phyloP scores from a whole-genome alignment of 2,888 invertebrate species.

The Lamproptera curius region DNA sequence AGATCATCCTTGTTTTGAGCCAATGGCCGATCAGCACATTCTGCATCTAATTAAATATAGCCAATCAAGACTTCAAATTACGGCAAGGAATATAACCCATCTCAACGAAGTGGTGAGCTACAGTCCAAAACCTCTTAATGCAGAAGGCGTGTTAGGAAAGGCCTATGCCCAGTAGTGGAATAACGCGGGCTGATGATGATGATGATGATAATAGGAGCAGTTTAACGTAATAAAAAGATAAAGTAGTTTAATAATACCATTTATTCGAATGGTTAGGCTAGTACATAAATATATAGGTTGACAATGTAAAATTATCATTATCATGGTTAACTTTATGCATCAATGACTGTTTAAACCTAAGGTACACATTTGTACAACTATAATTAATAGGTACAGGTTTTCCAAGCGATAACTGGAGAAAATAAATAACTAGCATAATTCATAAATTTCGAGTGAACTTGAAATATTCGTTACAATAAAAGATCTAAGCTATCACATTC shows the following conservation, averaged over 20 bases:
- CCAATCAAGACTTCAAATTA: too few species aligned
- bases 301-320: conserved; percentile 52
- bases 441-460: conserved; percentile 48
- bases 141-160: too few species aligned
- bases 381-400: conserved; percentile 39
- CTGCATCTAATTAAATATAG: too few species aligned
- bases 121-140: too few species aligned
- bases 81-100: too few species aligned
- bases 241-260: conserved; percentile 51
- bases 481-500: conserved; percentile 72
- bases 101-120: too few species aligned
- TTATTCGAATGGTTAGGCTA: conserved; percentile 70
- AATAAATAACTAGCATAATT: conserved; percentile 51
- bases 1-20: too few species aligned
- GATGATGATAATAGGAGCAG: too few species aligned
- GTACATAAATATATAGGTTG: conserved; percentile 65
- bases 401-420: conserved; percentile 36
- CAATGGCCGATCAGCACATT: too few species aligned
- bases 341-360: conserved; percentile 58
- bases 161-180: too few species aligned
- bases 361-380: conserved; percentile 67
- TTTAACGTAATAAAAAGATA: too few species aligned
- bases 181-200: too few species aligned
- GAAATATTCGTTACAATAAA: conserved; percentile 50
- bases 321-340: conserved; percentile 59